Evolutionary conservation across 1,140 invertebrate genomes (phyloP).

Genomic region (Apis florea): DNA sequence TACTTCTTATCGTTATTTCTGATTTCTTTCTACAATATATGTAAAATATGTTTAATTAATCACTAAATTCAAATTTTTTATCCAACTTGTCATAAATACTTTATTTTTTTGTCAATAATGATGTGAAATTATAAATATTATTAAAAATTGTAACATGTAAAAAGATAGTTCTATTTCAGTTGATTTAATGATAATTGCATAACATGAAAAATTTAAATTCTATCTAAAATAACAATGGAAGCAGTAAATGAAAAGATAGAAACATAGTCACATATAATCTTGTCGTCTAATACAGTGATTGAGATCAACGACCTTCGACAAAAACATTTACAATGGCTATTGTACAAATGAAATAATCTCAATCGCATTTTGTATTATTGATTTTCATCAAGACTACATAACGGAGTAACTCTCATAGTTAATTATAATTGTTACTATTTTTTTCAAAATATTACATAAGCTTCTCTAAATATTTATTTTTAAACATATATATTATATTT

Average conservation of each 20-base stretch:
- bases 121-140: background rate
- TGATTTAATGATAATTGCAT: background rate
- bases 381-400: background rate
- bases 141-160: background rate
- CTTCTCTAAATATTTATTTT: background rate
- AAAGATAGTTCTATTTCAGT: background rate
- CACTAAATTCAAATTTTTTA: background rate
- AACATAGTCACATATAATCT: background rate
- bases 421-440: slow-evolving; percentile 3
- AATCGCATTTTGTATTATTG: background rate
- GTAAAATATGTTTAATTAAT: background rate
- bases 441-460: background rate
- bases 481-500: too few species aligned
- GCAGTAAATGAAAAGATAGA: too few species aligned
- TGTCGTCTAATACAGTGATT: background rate
- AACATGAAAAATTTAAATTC: background rate
- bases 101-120: background rate
- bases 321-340: slow-evolving; percentile 8
- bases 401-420: background rate
- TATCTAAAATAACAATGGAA: background rate
- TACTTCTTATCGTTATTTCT: background rate
- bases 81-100: background rate
- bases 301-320: slow-evolving; percentile 28
- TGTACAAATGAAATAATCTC: slow-evolving; percentile 1
- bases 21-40: background rate